Conservation (phyloP, 2,113 vertebrate species). For the Brevimyrus niger region DNA sequence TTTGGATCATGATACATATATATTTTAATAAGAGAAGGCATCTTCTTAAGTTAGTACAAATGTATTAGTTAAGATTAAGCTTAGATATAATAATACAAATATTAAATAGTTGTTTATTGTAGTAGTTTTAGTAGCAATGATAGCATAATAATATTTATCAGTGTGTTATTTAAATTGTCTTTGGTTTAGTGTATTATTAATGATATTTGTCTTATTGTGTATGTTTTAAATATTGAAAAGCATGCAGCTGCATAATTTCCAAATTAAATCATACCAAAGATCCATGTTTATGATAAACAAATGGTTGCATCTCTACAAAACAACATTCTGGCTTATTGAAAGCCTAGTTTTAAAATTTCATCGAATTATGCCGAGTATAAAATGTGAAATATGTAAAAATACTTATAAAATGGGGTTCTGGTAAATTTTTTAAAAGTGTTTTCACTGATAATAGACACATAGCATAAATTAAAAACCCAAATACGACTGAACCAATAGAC, state of each 20-base stretch:
- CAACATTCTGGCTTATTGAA: not conserved
- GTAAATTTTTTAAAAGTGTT: not conserved
- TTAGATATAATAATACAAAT: not conserved
- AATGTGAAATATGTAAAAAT: not conserved
- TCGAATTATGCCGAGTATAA: not conserved
- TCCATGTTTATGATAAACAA: not conserved
- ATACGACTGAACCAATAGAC: not conserved
- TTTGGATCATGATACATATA: not conserved
- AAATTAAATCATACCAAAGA: not conserved
- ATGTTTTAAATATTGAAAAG: not conserved
- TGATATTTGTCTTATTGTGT: not conserved
- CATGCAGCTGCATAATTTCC: not conserved
- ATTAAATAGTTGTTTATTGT: not conserved
- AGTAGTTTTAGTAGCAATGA: not conserved
- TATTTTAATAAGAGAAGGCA: not conserved
- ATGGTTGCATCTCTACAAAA: not conserved
- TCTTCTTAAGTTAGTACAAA: not conserved
- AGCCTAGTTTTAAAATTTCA: not conserved
- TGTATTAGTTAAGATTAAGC: not conserved
- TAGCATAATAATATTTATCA: not conserved
- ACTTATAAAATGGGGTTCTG: not conserved
- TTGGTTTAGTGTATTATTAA: not conserved
- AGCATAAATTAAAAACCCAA: not conserved
- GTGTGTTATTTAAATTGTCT: not conserved
- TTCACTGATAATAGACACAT: not conserved